Evolutionary conservation across 1,140 invertebrate species (phyloP), one percentile per base, ranked within the genome.

Genomic region (Temnothorax nylanderi): DNA sequence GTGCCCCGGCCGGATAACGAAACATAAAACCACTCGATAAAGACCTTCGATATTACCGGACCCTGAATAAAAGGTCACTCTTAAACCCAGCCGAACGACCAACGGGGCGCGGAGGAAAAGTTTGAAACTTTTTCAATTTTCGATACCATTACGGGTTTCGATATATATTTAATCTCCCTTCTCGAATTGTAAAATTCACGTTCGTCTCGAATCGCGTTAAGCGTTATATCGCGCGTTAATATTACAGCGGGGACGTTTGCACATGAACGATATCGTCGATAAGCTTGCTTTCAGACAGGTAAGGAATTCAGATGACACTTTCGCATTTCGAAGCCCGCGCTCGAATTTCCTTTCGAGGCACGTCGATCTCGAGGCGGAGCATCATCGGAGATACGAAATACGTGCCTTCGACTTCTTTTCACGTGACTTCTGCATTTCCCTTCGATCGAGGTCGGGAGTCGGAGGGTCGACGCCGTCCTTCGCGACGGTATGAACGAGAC

Each of bases 321-420:
- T 41, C 26, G 77, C 54, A 37, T 84, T 74, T 60, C 80, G 41
- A 34, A 74, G 80, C 41, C 10, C 54, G 54, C 54, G 54, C 56
- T 84, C 69, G 80, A 75, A 84, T 84, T 84, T 84, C 80, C 69
- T 84, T 84, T 84, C 80, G 13, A 41, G 72, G 54, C 80, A 84
- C 69, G 69, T 84, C 56, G 80, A 74, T 84, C 54, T 74, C 41
- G 64, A 32, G 51, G 47, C 62, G 47, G 7, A 5, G 47, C 64
- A 34, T 84, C 69, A 37, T 84, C 80, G 69, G 47, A 75, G 80
- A 84, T 84, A 84, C 80, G 80, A 62, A 84, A 75, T 84, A 84
- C 80, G 80, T 84, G 80, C 54, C 54, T 49, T 44, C 26, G 54
- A 47, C 51, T 74, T 49, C 80, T 74, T 75, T 60, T 74, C 80